Evolutionary conservation across 2,113 vertebrate genomes (phyloP), one percentile per base, ranked within the genome.

Genomic region (Tyrannus savana): DNA sequence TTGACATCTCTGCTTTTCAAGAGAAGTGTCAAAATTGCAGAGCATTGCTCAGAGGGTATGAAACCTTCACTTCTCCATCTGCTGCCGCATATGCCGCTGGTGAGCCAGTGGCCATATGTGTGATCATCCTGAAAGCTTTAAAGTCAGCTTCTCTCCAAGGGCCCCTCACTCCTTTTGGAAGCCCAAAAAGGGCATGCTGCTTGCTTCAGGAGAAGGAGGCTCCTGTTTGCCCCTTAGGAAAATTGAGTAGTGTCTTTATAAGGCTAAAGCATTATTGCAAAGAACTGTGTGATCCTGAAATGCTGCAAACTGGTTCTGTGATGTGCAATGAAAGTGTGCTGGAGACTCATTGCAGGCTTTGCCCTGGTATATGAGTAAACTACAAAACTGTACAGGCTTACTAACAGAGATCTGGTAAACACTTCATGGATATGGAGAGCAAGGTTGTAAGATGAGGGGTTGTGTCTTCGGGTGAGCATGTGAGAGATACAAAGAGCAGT

Each of bases 31-130:
- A 87, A 14, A 94, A 73, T 84, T 56, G 37, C 81, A 84, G 81
- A 87, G 81, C 44, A 33, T 72, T 78, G 37, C 89, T 94, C n/a
- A 46, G 80, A 75, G 80, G 49, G 28, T 71, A 56, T 62, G 78
- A 87, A 82, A 89, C 81, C 86, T 62, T 89, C 84, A 8, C 84
- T 87, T 84, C 53, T 79, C 91, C 89, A 79, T 87, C 94, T 96
- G 93, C 89, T 0, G 14, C 33, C 0, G 1, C 71, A 15, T 94
- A 75, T 91, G 78, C 69, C 49, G 8, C 56, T 21, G 74, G 55
- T 5, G 27, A 87, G 91, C 66, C 71, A 18, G 73, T 46, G 77
- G 81, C 93, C 44, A 5, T 81, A 28, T 75, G 84, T 60, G 71
- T 49, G 10, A 81, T 81, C 86, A 17, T 49, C 59, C 68, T 58